phyloP scores from a whole-genome alignment of 2,888 invertebrate genomes.

The Parelbella ahira region DNA sequence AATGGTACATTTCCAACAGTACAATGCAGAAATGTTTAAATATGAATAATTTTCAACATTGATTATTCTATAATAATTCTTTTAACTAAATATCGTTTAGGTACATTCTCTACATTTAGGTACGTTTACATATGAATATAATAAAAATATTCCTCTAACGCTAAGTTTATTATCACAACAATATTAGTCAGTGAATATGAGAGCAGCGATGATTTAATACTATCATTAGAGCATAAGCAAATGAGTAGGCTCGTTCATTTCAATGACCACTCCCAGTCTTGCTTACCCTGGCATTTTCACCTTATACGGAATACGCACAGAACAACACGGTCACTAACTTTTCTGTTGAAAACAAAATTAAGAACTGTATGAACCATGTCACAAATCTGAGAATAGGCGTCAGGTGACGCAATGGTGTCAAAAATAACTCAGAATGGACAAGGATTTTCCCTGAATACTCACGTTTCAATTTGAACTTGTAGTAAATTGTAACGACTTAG shows the following conservation, averaged over 20 bases:
- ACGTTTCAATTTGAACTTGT: constrained; percentile 1
- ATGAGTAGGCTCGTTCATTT: constrained; percentile 44
- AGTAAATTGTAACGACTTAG: too few relatives aligned
- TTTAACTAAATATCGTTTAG: too few relatives aligned
- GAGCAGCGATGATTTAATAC: constrained; percentile 1
- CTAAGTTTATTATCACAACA: too few relatives aligned
- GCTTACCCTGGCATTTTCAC: constrained; percentile 76
- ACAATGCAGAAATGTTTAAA: too few relatives aligned
- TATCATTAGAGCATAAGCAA: constrained; percentile 21
- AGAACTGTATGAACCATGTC: constrained; percentile 5
- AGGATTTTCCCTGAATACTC: constrained; percentile 1
- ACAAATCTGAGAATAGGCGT: background rate
- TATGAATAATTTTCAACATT: too few relatives aligned
- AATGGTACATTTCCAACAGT: too few relatives aligned
- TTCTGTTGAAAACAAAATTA: constrained; percentile 59
- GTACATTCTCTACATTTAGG: too few relatives aligned
- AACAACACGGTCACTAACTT: constrained; percentile 26
- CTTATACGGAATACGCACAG: constrained; percentile 25
- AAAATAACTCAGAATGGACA: constrained; percentile 14
- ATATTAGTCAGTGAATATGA: constrained; percentile 12
- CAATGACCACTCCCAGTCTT: constrained; percentile 66
- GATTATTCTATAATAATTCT: too few relatives aligned
- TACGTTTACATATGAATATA: too few relatives aligned
- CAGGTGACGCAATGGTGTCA: constrained; percentile 18
- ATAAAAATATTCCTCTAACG: too few relatives aligned